A percentile compares a stretch with the other conserved stretches of the same genome.
Conservation (phyloP, 2,888 invertebrate species). For the Ferrisia virgata region DNA sequence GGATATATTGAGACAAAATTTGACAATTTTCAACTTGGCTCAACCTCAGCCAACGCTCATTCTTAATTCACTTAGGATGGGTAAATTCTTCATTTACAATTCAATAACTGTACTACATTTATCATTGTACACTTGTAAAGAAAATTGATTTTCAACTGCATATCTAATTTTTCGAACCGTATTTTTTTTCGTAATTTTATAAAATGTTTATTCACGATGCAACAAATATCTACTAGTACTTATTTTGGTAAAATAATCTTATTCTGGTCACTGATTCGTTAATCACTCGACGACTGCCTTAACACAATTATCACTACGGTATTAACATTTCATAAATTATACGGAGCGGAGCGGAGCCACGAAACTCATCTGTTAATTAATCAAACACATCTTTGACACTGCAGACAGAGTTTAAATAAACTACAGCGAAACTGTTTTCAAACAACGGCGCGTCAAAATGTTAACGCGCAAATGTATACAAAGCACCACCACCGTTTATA, state of each 20-base stretch:
- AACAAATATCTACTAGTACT: too few species aligned
- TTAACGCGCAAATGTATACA: not conserved
- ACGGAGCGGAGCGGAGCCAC: not conserved
- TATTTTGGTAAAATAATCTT: not conserved
- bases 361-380: not conserved
- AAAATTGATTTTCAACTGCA: too few species aligned
- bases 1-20: too few species aligned
- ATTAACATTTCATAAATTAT: not conserved
- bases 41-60: too few species aligned
- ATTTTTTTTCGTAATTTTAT: too few species aligned
- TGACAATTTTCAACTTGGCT: too few species aligned
- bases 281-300: not conserved
- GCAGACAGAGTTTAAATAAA: not conserved
- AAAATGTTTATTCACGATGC: too few species aligned
- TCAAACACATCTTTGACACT: slow-evolving; percentile 8
- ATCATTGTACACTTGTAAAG: too few species aligned
- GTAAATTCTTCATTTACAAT: too few species aligned
- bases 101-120: too few species aligned
- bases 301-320: not conserved
- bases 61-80: too few species aligned
- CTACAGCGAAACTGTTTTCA: not conserved
- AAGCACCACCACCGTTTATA: not conserved
- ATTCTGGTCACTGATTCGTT: not conserved
- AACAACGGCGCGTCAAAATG: not conserved
- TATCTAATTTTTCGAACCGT: too few species aligned